phyloP scores from a whole-genome alignment of 2,888 invertebrate genomes.

The Melipona beecheii region DNA sequence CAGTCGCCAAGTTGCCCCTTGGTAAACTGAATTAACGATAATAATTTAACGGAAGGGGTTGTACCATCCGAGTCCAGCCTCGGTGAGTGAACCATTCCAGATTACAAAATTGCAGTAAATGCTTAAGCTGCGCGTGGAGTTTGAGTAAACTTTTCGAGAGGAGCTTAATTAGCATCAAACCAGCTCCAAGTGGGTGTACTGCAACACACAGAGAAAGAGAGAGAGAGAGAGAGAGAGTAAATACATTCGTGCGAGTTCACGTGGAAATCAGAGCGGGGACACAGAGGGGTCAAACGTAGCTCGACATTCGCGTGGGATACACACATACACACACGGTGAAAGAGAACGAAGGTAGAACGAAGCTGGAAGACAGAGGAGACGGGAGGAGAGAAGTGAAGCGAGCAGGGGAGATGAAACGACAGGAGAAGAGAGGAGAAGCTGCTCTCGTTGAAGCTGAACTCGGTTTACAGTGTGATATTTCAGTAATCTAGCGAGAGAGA shows the following conservation, averaged over 20 bases:
- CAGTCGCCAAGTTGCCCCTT: conserved; percentile 19
- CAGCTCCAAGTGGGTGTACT: conserved; percentile 34
- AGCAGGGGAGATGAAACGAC: too few relatives aligned
- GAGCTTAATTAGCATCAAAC: conserved; percentile 64
- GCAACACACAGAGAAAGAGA: conserved; percentile 17
- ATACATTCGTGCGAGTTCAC: conserved; percentile 64
- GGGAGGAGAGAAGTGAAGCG: neutral
- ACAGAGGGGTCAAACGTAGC: conserved; percentile 29
- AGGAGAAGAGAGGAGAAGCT: neutral
- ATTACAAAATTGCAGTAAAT: conserved; percentile 64
- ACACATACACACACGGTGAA: neutral
- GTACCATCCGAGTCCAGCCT: conserved; percentile 16
- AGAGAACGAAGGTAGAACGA: too few relatives aligned
- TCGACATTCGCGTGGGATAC: conserved; percentile 24
- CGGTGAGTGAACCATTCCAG: conserved; percentile 8
- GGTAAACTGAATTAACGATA: conserved; percentile 56
- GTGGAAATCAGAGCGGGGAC: conserved; percentile 43
- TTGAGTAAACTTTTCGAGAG: conserved; percentile 47
- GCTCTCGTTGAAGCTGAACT: neutral
- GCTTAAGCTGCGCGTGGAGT: conserved; percentile 27
- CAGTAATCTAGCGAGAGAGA: neutral
- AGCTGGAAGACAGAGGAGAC: neutral
- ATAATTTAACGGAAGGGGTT: conserved; percentile 45
- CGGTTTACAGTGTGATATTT: neutral
- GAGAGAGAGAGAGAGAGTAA: conserved; percentile 32